Evolutionary conservation across 2,797 vertebrate genomes (phyloP).

Genomic region (Scolopax bukidnonensis): DNA sequence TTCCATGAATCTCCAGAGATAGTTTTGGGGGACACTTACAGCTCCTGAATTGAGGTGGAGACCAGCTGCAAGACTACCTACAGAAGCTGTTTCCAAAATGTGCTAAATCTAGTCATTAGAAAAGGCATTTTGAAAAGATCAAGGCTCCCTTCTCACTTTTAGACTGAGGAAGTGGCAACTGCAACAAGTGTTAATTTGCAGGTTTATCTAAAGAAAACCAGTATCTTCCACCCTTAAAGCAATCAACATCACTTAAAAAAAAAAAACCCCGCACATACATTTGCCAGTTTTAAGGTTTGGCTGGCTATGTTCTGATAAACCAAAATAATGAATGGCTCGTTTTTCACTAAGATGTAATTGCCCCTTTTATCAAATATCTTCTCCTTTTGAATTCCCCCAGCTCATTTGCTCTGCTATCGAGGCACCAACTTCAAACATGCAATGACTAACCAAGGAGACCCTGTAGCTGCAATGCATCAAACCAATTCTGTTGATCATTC

Average conservation of each 20-base stretch:
- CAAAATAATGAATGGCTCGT: background rate
- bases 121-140: background rate
- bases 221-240: background rate
- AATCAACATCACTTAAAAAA: background rate
- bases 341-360: background rate
- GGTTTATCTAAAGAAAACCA: background rate
- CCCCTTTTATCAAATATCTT: background rate
- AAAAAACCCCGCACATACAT: background rate
- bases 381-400: background rate
- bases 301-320: background rate
- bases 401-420: background rate
- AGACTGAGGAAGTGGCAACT: background rate
- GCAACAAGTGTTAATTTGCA: background rate
- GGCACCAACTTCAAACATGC: background rate
- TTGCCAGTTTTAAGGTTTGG: background rate
- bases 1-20: background rate
- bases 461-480: constrained; percentile 35
- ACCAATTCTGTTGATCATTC: background rate
- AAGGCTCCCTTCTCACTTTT: background rate
- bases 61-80: background rate
- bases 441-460: constrained; percentile 17
- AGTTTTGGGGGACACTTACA: background rate
- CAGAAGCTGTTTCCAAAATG: background rate
- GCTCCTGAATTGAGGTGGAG: background rate
- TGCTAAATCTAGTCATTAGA: background rate